Conservation (phyloP, 1,140 invertebrate species). For the Psix sp. region DNA sequence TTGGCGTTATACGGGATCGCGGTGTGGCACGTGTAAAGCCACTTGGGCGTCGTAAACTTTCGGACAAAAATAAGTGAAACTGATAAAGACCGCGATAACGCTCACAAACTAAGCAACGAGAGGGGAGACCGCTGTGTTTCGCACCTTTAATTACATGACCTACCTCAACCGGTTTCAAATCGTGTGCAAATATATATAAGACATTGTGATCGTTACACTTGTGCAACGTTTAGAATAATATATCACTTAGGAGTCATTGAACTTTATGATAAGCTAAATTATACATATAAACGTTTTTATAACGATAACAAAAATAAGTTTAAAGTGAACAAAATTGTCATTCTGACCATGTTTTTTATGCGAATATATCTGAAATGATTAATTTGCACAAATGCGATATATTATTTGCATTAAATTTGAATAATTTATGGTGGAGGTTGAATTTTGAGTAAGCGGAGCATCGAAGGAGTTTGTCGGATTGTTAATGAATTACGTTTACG, state of each 20-base stretch:
- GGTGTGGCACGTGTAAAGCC: slow-evolving; percentile 57
- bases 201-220: slow-evolving; percentile 55
- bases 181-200: slow-evolving; percentile 30
- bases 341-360: too few relatives aligned
- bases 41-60: slow-evolving; percentile 54
- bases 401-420: slow-evolving; percentile 31
- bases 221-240: slow-evolving; percentile 42
- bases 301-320: too few relatives aligned
- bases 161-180: slow-evolving; percentile 57
- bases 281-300: not conserved
- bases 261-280: slow-evolving; percentile 27
- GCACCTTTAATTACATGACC: slow-evolving; percentile 61
- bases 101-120: slow-evolving; percentile 17
- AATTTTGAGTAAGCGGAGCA: slow-evolving; percentile 53
- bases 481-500: slow-evolving; percentile 62
- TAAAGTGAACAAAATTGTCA: too few relatives aligned
- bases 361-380: slow-evolving; percentile 27
- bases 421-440: slow-evolving; percentile 45
- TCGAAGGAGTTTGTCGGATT: slow-evolving; percentile 58
- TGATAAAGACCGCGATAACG: slow-evolving; percentile 46
- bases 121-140: slow-evolving; percentile 27
- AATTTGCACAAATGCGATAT: slow-evolving; percentile 24
- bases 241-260: slow-evolving; percentile 42
- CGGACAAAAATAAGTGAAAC: slow-evolving; percentile 51
- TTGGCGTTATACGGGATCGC: slow-evolving; percentile 47